Conservation (phyloP, 1,140 invertebrate genomes). For the Papilio machaon region DNA sequence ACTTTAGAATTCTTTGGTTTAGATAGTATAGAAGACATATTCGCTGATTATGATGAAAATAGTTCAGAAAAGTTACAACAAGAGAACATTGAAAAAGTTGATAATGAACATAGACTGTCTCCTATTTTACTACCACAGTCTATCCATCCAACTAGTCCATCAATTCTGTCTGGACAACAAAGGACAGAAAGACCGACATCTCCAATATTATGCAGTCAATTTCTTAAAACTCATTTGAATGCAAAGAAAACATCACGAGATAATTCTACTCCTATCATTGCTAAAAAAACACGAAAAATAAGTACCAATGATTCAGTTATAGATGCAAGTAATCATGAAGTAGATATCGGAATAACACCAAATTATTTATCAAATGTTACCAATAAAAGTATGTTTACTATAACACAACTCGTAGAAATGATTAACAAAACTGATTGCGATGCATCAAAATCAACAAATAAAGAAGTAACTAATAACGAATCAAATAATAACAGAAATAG, state of each 20-base stretch:
- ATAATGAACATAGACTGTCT: conserved; percentile 18
- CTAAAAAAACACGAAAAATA: conserved; percentile 44
- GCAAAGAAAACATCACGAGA: conserved; percentile 52
- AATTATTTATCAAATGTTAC: conserved; percentile 41
- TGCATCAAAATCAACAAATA: conserved; percentile 40
- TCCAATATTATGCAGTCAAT: conserved; percentile 67
- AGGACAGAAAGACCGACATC: conserved; percentile 49
- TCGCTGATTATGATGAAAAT: conserved; percentile 65
- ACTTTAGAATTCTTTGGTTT: conserved; percentile 72
- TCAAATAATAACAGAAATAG: conserved; percentile 32
- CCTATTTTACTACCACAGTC: conserved; percentile 10
- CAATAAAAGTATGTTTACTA: conserved; percentile 69
- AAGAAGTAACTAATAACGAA: conserved; percentile 21
- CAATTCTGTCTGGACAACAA: conserved; percentile 64
- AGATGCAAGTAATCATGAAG: conserved; percentile 9
- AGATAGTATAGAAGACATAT: conserved; percentile 76
- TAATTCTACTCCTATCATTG: conserved; percentile 49
- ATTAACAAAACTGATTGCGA: conserved; percentile 60
- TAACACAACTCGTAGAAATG: conserved; percentile 71
- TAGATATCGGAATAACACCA: not conserved
- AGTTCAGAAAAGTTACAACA: conserved; percentile 34
- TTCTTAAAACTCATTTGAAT: conserved; percentile 55
- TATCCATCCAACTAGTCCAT: conserved; percentile 57
- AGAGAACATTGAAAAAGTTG: conserved; percentile 10
- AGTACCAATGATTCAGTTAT: conserved; percentile 24